These are phyloP conservation scores for Epirrita christyi DNA, from an alignment of 2,888 invertebrate genomes.

Conservation along the genomic window DNA sequence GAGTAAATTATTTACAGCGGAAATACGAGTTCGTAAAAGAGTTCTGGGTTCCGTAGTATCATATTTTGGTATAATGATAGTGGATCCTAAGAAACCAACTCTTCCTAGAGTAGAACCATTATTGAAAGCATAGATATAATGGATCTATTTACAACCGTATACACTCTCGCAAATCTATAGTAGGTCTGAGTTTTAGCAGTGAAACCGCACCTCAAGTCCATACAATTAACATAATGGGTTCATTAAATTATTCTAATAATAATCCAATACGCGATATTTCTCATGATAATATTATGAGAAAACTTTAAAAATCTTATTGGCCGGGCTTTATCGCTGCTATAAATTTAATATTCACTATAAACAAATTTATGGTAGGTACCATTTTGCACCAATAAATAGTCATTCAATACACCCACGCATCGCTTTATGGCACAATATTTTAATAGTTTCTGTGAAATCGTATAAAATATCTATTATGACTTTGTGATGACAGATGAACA, in stretches of 20 bases:
- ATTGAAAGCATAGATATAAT: too few relatives aligned
- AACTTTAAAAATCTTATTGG: background rate
- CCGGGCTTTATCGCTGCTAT: background rate
- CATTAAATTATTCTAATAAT: too few relatives aligned
- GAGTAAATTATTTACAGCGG: slow-evolving; percentile 1
- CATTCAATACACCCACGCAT: slow-evolving; percentile 13
- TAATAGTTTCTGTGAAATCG: slow-evolving; percentile 17
- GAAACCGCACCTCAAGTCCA: too few relatives aligned
- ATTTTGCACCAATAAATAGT: slow-evolving; percentile 23
- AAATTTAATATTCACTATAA: background rate
- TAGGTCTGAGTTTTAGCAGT: too few relatives aligned
- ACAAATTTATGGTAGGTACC: background rate
- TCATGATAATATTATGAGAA: too few relatives aligned
- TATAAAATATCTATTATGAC: slow-evolving; percentile 21
- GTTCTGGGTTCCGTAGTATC: slow-evolving; percentile 5
- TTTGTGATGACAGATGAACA: slow-evolving; percentile 22
- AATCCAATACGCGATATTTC: too few relatives aligned
- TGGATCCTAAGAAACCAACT: background rate
- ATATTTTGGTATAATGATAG: slow-evolving; percentile 13
- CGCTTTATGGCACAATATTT: slow-evolving; percentile 16
- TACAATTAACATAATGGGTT: too few relatives aligned
- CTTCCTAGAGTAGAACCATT: too few relatives aligned
- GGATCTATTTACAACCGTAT: too few relatives aligned
- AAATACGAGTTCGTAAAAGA: background rate
- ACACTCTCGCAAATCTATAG: too few relatives aligned